phyloP scores from a whole-genome alignment of 2,113 vertebrate genomes.

The Etheostoma cragini region DNA sequence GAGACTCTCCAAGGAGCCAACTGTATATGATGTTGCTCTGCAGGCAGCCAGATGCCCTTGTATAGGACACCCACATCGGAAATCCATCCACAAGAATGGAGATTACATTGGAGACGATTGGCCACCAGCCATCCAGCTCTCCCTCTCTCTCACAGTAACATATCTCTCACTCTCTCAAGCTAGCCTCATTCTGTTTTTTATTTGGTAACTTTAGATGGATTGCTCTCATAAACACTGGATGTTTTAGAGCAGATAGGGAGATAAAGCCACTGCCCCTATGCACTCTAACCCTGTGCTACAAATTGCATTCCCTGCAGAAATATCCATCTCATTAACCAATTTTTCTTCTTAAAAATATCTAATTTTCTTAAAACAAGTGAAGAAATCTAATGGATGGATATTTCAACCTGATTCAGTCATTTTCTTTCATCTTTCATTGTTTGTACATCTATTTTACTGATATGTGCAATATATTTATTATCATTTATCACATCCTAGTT shows the following conservation, averaged over 20 bases:
- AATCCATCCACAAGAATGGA: constrained; percentile 76
- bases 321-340: background rate
- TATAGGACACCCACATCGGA: constrained; percentile 74
- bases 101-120: constrained; percentile 75
- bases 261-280: constrained; percentile 7
- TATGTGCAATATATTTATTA: no score
- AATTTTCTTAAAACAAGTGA: background rate
- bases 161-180: constrained; percentile 47
- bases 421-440: background rate
- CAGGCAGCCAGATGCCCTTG: constrained; percentile 76
- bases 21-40: constrained; percentile 72
- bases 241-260: constrained; percentile 38
- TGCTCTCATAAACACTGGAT: constrained; percentile 53
- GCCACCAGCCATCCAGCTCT: constrained; percentile 55
- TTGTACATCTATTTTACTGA: no score
- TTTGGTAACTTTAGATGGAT: constrained; percentile 71
- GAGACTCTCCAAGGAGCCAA: constrained; percentile 51
- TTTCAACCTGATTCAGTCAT: background rate
- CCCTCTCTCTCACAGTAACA: constrained; percentile 34
- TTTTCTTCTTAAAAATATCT: background rate
- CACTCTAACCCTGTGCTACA: background rate
- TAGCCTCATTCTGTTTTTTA: constrained; percentile 57
- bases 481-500: no score
- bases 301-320: constrained; percentile 1
- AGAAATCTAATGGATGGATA: background rate